Evolutionary conservation across 2,797 vertebrate genomes (phyloP).

Genomic region (Sebastes diploproa): DNA sequence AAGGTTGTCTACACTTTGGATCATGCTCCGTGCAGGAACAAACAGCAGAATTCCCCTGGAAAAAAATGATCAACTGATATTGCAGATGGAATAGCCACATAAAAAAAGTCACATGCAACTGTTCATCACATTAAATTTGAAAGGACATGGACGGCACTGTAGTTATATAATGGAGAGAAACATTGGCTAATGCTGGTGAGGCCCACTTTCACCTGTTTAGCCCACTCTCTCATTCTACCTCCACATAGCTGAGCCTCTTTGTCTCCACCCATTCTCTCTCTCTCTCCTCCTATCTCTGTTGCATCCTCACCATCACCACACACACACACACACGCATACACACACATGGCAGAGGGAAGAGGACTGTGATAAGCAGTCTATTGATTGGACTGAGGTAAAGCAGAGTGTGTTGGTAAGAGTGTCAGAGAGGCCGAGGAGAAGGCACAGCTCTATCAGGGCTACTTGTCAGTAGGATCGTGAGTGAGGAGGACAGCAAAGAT

Average conservation of each 20-base stretch:
- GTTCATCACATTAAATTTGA: neutral
- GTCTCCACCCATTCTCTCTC: slow-evolving; percentile 7
- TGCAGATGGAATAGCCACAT: neutral
- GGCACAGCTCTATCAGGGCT: slow-evolving; percentile 63
- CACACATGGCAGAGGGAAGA: neutral
- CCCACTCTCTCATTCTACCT: slow-evolving; percentile 17
- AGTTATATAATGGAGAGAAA: slow-evolving; percentile 4
- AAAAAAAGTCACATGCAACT: neutral
- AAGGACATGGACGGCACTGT: neutral
- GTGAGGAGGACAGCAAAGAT: slow-evolving; percentile 39
- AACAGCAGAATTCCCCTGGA: neutral
- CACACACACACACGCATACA: neutral
- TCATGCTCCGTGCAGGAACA: neutral
- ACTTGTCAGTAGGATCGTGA: slow-evolving; percentile 29
- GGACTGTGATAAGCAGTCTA: slow-evolving; percentile 64
- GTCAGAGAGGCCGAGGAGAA: slow-evolving; percentile 52
- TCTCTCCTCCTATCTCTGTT: neutral
- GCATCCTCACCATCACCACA: slow-evolving; percentile 6
- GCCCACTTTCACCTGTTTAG: slow-evolving; percentile 1
- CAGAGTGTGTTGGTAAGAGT: slow-evolving; percentile 59
- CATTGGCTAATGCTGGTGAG: neutral
- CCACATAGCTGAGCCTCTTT: slow-evolving; percentile 1
- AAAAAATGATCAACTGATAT: neutral
- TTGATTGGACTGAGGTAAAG: slow-evolving; percentile 69
- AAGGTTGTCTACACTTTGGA: neutral